Evolutionary conservation across 2,888 invertebrate species (phyloP).

Genomic region (Eristalinus aeneus): DNA sequence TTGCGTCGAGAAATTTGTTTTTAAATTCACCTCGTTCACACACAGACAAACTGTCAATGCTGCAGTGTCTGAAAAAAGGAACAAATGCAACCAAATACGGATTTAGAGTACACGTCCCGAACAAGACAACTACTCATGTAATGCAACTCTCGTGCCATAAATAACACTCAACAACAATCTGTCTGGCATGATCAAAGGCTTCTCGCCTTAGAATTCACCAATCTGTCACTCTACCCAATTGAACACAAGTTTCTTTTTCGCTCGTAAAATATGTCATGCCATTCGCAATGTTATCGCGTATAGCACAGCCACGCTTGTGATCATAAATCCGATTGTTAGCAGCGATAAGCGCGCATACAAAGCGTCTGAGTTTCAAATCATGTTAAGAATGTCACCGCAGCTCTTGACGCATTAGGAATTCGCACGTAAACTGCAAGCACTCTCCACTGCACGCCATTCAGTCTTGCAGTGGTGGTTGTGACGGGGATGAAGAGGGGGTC

Average conservation of each 20-base stretch:
- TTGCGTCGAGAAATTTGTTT: not conserved
- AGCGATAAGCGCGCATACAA: constrained; percentile 60
- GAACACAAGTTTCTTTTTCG: constrained; percentile 11
- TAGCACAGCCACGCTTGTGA: constrained; percentile 19
- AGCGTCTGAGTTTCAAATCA: constrained; percentile 62
- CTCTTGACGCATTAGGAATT: constrained; percentile 67
- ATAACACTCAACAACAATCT: constrained; percentile 65
- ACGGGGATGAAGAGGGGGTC: not conserved
- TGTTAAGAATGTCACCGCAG: constrained; percentile 63
- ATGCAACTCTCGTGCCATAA: constrained; percentile 56
- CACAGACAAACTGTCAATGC: not conserved
- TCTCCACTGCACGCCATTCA: constrained; percentile 28
- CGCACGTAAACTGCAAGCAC: constrained; percentile 58
- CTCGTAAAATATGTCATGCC: constrained; percentile 23
- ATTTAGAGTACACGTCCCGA: not conserved
- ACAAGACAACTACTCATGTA: constrained; percentile 18
- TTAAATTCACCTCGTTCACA: not conserved
- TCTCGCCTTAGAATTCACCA: constrained; percentile 61
- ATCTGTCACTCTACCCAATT: constrained; percentile 62
- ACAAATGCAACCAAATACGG: not conserved
- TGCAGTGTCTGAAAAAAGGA: not conserved
- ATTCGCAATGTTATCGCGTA: constrained; percentile 15
- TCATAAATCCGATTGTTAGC: constrained; percentile 62
- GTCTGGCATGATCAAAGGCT: constrained; percentile 68
- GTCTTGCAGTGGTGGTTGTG: constrained; percentile 2